A percentile compares a stretch with the other conserved stretches of the same genome.
These are phyloP conservation scores for Cassiopea xamachana DNA, from an alignment of 30 jellyfish, hydroid and myxozoan genomes.

Conservation along the genomic window DNA sequence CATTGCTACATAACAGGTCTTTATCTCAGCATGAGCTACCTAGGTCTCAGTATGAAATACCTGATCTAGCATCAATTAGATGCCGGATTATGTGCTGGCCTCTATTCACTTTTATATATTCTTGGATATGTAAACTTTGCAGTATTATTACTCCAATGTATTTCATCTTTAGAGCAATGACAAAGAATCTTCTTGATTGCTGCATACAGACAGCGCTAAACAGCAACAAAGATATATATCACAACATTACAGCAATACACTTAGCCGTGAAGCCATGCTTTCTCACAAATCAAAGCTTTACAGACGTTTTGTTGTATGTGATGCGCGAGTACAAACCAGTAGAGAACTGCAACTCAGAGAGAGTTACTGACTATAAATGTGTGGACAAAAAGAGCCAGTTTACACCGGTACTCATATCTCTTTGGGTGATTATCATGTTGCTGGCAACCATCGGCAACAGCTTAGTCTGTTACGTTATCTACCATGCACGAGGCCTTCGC, in stretches of 20 bases:
- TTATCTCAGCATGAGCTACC: too few species aligned
- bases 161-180: conserved; percentile 18
- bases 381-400: neutral
- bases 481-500: conserved; percentile 52
- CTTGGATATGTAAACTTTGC: neutral
- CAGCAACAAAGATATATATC: neutral
- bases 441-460: conserved; percentile 65
- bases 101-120: too few species aligned
- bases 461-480: conserved; percentile 70
- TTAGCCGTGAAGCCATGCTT: conserved; percentile 56
- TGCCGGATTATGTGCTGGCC: too few species aligned
- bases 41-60: too few species aligned
- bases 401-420: conserved; percentile 15
- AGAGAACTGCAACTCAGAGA: conserved; percentile 6
- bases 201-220: conserved; percentile 19
- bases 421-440: conserved; percentile 59
- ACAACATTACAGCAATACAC: conserved; percentile 39
- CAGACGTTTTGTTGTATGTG: conserved; percentile 26
- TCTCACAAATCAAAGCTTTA: conserved; percentile 25
- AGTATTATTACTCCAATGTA: neutral
- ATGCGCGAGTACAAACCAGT: conserved; percentile 15
- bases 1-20: too few species aligned
- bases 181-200: conserved; percentile 22
- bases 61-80: too few species aligned
- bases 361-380: neutral